Evolutionary conservation across 1,140 invertebrate species (phyloP).

Genomic region (Hyphantria cunea): DNA sequence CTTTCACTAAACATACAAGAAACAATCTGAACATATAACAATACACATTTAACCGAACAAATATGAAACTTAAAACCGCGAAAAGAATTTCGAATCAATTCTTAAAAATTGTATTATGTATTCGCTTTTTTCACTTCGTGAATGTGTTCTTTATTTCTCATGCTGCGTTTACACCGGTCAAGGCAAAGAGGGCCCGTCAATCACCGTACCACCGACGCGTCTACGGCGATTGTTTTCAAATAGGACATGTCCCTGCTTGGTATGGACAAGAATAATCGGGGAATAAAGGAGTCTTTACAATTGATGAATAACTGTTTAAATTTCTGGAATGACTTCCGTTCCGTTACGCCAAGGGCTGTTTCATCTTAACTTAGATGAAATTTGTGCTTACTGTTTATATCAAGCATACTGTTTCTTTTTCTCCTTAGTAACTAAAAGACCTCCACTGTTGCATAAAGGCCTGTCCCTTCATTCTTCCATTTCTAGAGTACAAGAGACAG

Average conservation of each 20-base stretch:
- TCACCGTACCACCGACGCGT: conserved; percentile 25
- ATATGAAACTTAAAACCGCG: background rate
- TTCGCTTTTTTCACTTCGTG: conserved; percentile 11
- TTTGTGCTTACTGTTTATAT: no score
- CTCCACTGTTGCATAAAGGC: no score
- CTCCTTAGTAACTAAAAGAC: no score
- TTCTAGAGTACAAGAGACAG: no score
- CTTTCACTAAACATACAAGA: no score
- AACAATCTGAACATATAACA: no score
- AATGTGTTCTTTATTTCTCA: no score
- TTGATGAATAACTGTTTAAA: conserved; percentile 2
- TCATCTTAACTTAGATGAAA: no score
- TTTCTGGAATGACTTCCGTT: no score
- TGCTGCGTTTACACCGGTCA: conserved; percentile 25
- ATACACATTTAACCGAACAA: background rate
- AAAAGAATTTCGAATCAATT: conserved; percentile 22
- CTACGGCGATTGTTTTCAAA: conserved; percentile 42
- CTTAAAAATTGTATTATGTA: conserved; percentile 29
- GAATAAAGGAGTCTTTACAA: conserved; percentile 3
- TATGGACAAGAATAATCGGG: conserved; percentile 37
- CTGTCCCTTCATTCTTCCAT: no score
- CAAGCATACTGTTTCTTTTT: no score
- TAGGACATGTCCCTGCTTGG: conserved; percentile 21
- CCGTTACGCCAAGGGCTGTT: no score
- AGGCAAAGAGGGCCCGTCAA: conserved; percentile 29